Percentiles rank a stretch among this genome's conserved stretches.
Evolutionary conservation across 2,888 invertebrate genomes (phyloP).

Genomic region (Ceratothoa steindachneri): DNA sequence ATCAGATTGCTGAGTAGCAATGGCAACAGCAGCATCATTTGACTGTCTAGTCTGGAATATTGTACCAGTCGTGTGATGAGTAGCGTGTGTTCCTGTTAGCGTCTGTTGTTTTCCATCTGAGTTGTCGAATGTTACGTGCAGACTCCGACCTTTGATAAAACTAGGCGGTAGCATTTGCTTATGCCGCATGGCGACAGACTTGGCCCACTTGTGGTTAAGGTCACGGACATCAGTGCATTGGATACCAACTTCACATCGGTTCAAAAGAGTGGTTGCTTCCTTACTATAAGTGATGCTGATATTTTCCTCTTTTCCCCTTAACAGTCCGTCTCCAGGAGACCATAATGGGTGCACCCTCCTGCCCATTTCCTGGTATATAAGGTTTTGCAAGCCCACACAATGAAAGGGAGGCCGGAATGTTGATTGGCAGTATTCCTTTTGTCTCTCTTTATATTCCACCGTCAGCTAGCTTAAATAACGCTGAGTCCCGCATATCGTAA

Average conservation of each 20-base stretch:
- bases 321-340: too few relatives aligned
- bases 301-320: too few relatives aligned
- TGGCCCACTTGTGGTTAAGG: slow-evolving; percentile 12
- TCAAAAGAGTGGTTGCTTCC: slow-evolving; percentile 14
- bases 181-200: slow-evolving; percentile 7
- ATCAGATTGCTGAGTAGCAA: background rate
- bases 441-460: too few relatives aligned
- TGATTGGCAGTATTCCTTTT: too few relatives aligned
- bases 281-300: too few relatives aligned
- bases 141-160: slow-evolving; percentile 18
- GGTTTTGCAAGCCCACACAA: too few relatives aligned
- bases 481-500: too few relatives aligned
- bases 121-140: slow-evolving; percentile 20
- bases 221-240: background rate
- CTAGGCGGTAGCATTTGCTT: slow-evolving; percentile 13
- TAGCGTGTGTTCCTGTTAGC: slow-evolving; percentile 2
- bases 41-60: background rate
- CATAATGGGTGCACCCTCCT: too few relatives aligned
- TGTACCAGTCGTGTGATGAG: slow-evolving; percentile 6
- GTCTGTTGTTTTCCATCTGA: slow-evolving; percentile 23
- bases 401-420: too few relatives aligned
- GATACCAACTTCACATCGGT: slow-evolving; percentile 15
- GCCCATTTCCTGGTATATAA: too few relatives aligned
- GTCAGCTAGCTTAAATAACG: too few relatives aligned
- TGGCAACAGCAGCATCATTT: background rate